Conservation (phyloP, 1,140 invertebrate genomes). For the Leguminivora glycinivorella region DNA sequence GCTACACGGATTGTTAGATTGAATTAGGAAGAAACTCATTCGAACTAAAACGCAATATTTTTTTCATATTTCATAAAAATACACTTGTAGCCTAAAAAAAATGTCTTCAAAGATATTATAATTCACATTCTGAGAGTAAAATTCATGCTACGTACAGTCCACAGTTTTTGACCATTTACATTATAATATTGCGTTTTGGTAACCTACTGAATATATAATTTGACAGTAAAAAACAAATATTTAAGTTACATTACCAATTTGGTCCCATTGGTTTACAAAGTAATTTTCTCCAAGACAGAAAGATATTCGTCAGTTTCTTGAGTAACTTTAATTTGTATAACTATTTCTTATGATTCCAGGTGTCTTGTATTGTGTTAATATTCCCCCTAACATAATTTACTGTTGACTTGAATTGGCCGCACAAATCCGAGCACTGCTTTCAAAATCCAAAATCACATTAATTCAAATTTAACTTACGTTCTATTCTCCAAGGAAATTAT, state of each 20-base stretch:
- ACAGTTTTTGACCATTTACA: no score
- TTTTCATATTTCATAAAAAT: no score
- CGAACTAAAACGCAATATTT: no score
- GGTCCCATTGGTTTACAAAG: not conserved
- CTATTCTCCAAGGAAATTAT: not conserved
- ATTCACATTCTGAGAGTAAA: no score
- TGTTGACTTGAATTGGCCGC: conserved; percentile 55
- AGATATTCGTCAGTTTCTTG: not conserved
- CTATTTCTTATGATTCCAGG: conserved; percentile 68
- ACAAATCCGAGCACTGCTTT: conserved; percentile 69
- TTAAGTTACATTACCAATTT: not conserved
- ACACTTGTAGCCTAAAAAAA: no score
- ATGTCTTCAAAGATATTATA: no score
- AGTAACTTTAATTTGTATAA: conserved; percentile 21
- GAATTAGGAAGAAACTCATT: not conserved
- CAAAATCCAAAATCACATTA: conserved; percentile 44
- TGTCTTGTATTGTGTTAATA: conserved; percentile 59
- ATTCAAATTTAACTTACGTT: not conserved
- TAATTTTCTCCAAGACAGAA: not conserved
- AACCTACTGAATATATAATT: not conserved
- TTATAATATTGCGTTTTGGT: not conserved
- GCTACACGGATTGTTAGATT: not conserved
- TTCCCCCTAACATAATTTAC: conserved; percentile 51
- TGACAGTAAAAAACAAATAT: not conserved
- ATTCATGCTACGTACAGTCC: no score